Evolutionary conservation across 2,888 invertebrate genomes (phyloP).

Genomic region (Liodrosophila aerea): DNA sequence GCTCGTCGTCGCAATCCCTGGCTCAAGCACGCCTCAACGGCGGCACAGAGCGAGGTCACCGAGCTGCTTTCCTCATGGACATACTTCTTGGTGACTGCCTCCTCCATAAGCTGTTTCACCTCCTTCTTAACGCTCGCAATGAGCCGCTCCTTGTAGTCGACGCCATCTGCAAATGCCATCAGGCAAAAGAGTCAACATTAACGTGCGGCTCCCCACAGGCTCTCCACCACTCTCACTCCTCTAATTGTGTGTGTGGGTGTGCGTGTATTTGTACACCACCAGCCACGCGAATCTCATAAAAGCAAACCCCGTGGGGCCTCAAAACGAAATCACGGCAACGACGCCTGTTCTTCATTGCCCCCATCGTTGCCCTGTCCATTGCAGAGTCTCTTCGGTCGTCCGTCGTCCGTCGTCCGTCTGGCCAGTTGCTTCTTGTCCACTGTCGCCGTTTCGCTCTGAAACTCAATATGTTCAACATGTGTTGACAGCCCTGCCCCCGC

Average conservation of each 20-base stretch:
- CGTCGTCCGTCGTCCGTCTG: background rate
- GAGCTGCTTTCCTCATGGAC: slow-evolving; percentile 96
- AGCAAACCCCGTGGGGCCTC: slow-evolving; percentile 53
- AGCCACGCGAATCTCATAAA: slow-evolving; percentile 55
- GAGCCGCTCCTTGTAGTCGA: slow-evolving; percentile 89
- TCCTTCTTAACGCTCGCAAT: slow-evolving; percentile 93
- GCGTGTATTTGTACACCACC: slow-evolving; percentile 14
- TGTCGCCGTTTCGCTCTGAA: slow-evolving; percentile 44
- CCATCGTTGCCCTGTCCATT: no score
- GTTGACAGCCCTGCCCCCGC: slow-evolving; percentile 30
- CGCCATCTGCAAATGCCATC: slow-evolving; percentile 63
- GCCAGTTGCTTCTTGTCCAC: slow-evolving; percentile 2
- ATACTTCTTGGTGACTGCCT: slow-evolving; percentile 95
- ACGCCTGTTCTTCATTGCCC: slow-evolving; percentile 7
- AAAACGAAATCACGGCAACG: slow-evolving; percentile 60
- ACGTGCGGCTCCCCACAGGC: slow-evolving; percentile 26
- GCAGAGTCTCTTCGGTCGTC: background rate
- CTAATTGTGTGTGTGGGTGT: no score
- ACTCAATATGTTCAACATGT: slow-evolving; percentile 68
- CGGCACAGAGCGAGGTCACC: slow-evolving; percentile 93
- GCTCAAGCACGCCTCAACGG: slow-evolving; percentile 94
- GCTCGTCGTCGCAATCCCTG: slow-evolving; percentile 88
- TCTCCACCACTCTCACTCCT: no score
- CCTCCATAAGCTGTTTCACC: slow-evolving; percentile 98
- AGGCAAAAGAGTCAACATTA: slow-evolving; percentile 36